Evolutionary conservation across 2,888 invertebrate genomes (phyloP).

Genomic region (Drosophila nigricruria): DNA sequence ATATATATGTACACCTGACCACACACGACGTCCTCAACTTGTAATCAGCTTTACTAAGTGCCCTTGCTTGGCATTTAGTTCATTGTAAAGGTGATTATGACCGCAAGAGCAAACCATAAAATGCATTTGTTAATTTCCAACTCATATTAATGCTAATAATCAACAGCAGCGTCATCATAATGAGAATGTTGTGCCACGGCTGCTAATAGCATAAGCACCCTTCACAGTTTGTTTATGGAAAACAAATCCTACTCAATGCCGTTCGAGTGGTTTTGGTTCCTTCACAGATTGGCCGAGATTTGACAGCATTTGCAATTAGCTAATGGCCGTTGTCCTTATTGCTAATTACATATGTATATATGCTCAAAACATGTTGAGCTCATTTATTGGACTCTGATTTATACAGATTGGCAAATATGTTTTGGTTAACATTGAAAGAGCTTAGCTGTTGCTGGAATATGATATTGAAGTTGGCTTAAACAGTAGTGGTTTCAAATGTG

Average conservation of each 20-base stretch:
- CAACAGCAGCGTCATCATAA: not conserved
- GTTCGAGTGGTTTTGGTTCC: conserved; percentile 20
- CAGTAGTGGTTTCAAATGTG: not conserved
- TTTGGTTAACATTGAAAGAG: not conserved
- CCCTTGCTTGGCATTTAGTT: conserved; percentile 35
- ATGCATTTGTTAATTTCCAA: conserved; percentile 25
- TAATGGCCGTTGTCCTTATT: conserved; percentile 25
- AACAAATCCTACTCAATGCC: conserved; percentile 11
- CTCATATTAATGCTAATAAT: conserved; percentile 12
- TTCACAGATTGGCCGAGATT: conserved; percentile 12
- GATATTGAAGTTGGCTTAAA: not conserved
- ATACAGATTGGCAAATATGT: conserved; percentile 2
- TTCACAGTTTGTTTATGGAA: conserved; percentile 16
- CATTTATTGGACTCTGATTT: conserved; percentile 5
- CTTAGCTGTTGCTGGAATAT: not conserved
- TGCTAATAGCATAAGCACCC: conserved; percentile 17
- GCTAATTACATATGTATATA: conserved; percentile 14
- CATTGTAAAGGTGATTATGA: conserved; percentile 55
- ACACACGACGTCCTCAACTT: conserved; percentile 36
- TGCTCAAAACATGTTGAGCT: conserved; percentile 7
- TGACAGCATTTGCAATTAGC: conserved; percentile 43
- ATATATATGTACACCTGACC: not conserved
- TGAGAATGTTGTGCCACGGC: conserved; percentile 7
- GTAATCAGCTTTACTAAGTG: conserved; percentile 62
- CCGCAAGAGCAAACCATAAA: conserved; percentile 68